phyloP scores from a whole-genome alignment of 2,888 invertebrate genomes.

The Polyommatus iphigenia region DNA sequence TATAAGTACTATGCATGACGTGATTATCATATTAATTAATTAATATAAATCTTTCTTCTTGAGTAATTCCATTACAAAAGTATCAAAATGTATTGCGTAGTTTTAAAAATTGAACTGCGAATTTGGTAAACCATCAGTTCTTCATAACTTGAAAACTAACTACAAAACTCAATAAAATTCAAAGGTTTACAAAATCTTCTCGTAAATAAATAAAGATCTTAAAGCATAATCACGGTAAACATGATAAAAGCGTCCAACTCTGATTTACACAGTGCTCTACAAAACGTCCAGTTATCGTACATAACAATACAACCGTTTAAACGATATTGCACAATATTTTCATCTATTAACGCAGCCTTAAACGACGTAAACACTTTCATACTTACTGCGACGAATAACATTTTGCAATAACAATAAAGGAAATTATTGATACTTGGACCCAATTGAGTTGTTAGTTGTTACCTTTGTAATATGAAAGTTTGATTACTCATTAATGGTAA shows the following conservation, averaged over 20 bases:
- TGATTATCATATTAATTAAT: no score
- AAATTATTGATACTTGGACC: not conserved
- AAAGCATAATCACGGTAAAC: no score
- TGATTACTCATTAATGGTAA: not conserved
- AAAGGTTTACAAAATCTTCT: no score
- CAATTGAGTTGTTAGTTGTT: not conserved
- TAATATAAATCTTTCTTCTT: no score
- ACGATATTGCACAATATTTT: constrained; percentile 41
- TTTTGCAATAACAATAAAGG: not conserved
- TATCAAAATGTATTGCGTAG: no score
- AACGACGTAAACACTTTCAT: constrained; percentile 31
- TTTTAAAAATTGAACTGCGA: no score
- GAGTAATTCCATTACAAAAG: no score
- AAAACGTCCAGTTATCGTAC: not conserved
- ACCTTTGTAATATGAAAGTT: not conserved
- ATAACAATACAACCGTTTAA: constrained; percentile 35
- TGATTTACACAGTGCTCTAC: not conserved
- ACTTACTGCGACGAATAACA: not conserved
- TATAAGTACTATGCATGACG: no score
- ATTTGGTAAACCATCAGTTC: no score
- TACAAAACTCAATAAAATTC: no score
- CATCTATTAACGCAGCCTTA: constrained; percentile 37
- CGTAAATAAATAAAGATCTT: no score
- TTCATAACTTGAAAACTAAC: no score
- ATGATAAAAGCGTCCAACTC: not conserved